These are phyloP conservation scores for Hemichromis elongatus DNA, from an alignment of 2,113 vertebrate genomes.

Conservation along the genomic window DNA sequence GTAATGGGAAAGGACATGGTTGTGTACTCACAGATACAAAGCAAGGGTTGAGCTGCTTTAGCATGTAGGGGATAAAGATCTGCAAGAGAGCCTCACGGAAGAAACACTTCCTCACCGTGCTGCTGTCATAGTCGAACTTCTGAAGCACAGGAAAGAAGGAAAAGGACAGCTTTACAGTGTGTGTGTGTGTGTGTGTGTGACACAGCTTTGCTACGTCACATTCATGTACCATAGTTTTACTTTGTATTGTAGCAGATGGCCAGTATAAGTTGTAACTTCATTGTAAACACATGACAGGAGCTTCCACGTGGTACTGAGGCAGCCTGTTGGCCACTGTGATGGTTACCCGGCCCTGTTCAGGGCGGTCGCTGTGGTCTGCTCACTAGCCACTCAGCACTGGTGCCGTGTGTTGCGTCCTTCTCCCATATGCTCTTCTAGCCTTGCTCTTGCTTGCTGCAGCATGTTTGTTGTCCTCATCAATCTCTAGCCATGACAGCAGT, in stretches of 20 bases:
- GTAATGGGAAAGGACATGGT: background rate
- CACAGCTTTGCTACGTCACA: too few relatives aligned
- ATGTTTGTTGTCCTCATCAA: background rate
- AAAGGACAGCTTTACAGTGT: background rate
- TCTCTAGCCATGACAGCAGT: too few relatives aligned
- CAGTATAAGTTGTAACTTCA: background rate
- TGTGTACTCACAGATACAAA: conserved; percentile 76
- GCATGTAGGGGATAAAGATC: conserved; percentile 93
- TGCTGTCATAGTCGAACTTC: conserved; percentile 97
- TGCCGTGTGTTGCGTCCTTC: background rate
- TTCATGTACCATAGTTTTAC: too few relatives aligned
- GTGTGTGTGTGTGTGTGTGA: too few relatives aligned
- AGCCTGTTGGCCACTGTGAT: background rate
- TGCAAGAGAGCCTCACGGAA: conserved; percentile 95
- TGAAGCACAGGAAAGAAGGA: conserved; percentile 24
- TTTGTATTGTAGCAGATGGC: background rate
- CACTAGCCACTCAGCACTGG: rapidly evolving
- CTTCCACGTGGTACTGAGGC: background rate
- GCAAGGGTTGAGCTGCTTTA: conserved; percentile 86
- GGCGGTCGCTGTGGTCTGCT: background rate
- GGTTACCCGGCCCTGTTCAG: background rate
- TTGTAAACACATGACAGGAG: background rate
- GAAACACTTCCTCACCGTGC: conserved; percentile 91
- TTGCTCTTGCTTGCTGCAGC: background rate
- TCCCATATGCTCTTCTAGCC: background rate